Conservation (phyloP, 2,113 vertebrate species). For the Phoxinus phoxinus region DNA sequence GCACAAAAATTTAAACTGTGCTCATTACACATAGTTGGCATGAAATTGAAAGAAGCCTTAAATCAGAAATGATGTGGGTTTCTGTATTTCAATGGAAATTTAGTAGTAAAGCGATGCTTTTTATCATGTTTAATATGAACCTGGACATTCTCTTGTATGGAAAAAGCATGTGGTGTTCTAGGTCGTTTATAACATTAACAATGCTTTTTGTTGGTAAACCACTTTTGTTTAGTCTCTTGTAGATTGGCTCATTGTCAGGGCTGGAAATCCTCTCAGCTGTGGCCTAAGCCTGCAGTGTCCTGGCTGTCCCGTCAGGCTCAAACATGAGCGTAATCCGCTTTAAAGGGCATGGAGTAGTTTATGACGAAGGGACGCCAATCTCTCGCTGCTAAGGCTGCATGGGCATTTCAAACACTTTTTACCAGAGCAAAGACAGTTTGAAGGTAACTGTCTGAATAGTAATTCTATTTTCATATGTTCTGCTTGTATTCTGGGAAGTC, state of each 20-base stretch:
- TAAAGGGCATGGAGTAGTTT: background rate
- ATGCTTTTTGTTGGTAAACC: background rate
- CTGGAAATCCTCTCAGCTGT: constrained; percentile 36
- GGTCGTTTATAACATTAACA: background rate
- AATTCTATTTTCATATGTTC: background rate
- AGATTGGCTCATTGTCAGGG: background rate
- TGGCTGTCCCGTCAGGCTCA: background rate
- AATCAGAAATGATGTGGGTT: background rate
- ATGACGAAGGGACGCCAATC: background rate
- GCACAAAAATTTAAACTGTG: background rate
- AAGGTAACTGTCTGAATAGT: background rate
- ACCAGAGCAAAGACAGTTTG: too few relatives aligned
- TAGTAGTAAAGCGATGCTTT: background rate
- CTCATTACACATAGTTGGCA: background rate
- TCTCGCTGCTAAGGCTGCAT: background rate
- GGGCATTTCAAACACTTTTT: background rate
- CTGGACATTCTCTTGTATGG: background rate
- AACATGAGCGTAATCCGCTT: constrained; percentile 43
- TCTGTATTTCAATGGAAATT: background rate
- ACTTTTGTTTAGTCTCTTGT: background rate
- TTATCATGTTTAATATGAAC: background rate
- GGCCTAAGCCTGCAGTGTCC: constrained; percentile 23
- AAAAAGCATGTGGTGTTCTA: background rate
- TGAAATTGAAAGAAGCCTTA: background rate
- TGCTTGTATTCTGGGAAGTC: background rate